phyloP scores from a whole-genome alignment of 2,113 vertebrate genomes.

The Steatornis caripensis region DNA sequence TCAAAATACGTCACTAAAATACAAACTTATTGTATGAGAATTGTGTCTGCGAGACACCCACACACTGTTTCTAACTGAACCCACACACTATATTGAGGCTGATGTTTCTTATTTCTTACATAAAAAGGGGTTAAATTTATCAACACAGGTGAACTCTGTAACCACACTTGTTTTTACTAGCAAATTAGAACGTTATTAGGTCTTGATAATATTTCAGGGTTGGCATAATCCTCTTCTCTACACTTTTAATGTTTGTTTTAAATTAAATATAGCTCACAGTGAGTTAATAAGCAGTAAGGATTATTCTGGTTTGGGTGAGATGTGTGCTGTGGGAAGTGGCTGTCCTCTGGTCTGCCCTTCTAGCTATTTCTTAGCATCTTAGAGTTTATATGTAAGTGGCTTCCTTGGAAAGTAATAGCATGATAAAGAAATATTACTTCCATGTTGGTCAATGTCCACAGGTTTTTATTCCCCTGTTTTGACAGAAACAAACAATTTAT shows the following conservation, averaged over 20 bases:
- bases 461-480: neutral
- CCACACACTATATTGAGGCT: neutral
- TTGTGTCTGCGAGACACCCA: neutral
- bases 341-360: neutral
- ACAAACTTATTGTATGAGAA: neutral
- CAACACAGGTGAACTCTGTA: neutral
- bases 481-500: neutral
- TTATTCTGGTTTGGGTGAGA: neutral
- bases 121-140: neutral
- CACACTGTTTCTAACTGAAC: neutral
- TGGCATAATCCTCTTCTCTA: neutral
- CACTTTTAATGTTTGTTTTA: neutral
- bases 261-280: neutral
- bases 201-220: neutral
- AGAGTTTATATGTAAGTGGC: neutral
- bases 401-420: neutral
- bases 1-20: conserved; percentile 28
- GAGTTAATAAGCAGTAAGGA: neutral
- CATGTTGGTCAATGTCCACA: neutral
- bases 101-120: neutral
- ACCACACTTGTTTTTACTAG: neutral
- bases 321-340: neutral
- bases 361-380: neutral
- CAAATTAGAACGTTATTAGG: neutral
- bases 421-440: neutral